phyloP scores from a whole-genome alignment of 1,140 invertebrate species.

The Drosophila hydei region DNA sequence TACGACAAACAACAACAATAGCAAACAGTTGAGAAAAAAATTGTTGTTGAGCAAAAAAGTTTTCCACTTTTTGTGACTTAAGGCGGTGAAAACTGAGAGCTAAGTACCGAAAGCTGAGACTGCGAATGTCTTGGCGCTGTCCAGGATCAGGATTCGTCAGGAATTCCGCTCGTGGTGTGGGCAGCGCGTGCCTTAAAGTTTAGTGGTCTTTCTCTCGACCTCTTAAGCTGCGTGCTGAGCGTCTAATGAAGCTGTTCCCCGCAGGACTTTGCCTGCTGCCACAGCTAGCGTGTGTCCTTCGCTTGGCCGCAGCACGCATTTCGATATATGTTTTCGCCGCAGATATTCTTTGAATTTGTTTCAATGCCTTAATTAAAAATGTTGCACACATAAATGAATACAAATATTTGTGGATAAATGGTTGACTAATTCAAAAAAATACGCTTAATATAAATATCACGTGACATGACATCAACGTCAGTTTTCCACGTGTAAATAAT shows the following conservation, averaged over 20 bases:
- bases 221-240: slow-evolving; percentile 59
- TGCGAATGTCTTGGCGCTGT: background rate
- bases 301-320: too few relatives aligned
- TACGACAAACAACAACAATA: slow-evolving; percentile 46
- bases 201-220: slow-evolving; percentile 51
- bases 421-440: slow-evolving; percentile 28
- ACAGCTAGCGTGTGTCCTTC: background rate
- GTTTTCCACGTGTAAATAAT: slow-evolving; percentile 31
- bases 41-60: slow-evolving; percentile 54
- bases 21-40: slow-evolving; percentile 35
- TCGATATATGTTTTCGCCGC: background rate
- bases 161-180: slow-evolving; percentile 20
- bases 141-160: slow-evolving; percentile 18
- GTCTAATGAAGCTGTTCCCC: slow-evolving; percentile 72
- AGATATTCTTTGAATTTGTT: slow-evolving; percentile 18
- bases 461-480: slow-evolving; percentile 14
- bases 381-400: slow-evolving; percentile 33
- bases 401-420: slow-evolving; percentile 54
- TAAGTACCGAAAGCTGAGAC: slow-evolving; percentile 14
- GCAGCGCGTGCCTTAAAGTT: slow-evolving; percentile 73
- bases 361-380: slow-evolving; percentile 52
- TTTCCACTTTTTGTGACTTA: slow-evolving; percentile 66
- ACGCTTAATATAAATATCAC: background rate
- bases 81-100: slow-evolving; percentile 30
- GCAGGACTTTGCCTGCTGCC: slow-evolving; percentile 16